Conservation (phyloP, 2,113 vertebrate species). For the Corvus hawaiiensis region DNA sequence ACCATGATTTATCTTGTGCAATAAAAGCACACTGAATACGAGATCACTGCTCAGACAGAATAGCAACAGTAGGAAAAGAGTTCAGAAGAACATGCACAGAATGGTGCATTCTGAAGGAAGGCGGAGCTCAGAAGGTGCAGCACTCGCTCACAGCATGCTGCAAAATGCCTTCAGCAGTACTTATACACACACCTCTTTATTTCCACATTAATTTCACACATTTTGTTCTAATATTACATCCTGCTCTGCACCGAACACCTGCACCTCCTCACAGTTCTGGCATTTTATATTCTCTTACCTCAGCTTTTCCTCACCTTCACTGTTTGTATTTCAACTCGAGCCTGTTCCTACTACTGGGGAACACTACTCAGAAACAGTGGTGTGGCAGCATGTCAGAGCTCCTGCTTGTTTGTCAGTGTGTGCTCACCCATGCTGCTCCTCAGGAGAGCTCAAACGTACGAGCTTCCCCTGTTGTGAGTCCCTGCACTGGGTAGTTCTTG, state of each 20-base stretch:
- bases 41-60: slow-evolving; percentile 15
- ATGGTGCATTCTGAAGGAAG: background rate
- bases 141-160: background rate
- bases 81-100: background rate
- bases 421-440: background rate
- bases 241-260: background rate
- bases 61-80: background rate
- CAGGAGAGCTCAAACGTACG: background rate
- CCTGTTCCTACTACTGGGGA: background rate
- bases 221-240: background rate
- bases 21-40: background rate
- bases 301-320: background rate
- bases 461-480: background rate
- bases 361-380: background rate
- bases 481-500: background rate
- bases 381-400: background rate
- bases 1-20: slow-evolving; percentile 10
- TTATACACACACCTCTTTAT: background rate
- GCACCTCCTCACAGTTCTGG: background rate
- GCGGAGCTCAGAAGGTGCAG: background rate
- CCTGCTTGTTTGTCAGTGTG: background rate
- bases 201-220: background rate
- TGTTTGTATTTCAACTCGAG: background rate
- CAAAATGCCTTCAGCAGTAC: background rate
- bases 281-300: background rate